These are phyloP conservation scores for Heliconius hermathena DNA, from an alignment of 1,140 invertebrate species.

Conservation along the genomic window DNA sequence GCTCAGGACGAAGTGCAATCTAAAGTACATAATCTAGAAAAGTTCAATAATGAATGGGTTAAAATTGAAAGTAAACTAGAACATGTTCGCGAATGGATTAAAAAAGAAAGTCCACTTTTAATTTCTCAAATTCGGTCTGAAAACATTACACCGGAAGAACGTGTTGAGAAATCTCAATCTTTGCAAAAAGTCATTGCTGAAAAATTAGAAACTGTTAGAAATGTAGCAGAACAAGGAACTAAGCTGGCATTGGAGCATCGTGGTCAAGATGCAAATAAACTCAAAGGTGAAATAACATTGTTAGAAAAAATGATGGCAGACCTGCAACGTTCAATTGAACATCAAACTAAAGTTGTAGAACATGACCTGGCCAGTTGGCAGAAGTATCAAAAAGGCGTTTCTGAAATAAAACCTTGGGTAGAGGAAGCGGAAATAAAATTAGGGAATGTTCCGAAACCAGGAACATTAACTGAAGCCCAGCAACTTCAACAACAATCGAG, in stretches of 20 bases:
- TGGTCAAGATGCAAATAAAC: slow-evolving; percentile 85
- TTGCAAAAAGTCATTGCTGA: slow-evolving; percentile 87
- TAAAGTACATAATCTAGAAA: slow-evolving; percentile 90
- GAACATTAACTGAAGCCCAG: slow-evolving; percentile 89
- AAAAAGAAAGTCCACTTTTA: slow-evolving; percentile 88
- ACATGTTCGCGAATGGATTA: slow-evolving; percentile 87
- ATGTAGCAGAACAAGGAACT: slow-evolving; percentile 89
- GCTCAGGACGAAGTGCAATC: slow-evolving; percentile 90
- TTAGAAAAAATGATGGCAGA: slow-evolving; percentile 86
- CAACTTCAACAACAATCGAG: slow-evolving; percentile 87
- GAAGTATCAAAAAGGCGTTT: slow-evolving; percentile 89
- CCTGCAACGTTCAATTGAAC: slow-evolving; percentile 87
- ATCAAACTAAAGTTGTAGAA: slow-evolving; percentile 87
- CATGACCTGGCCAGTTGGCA: slow-evolving; percentile 92
- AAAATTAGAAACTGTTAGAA: slow-evolving; percentile 87
- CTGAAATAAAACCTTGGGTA: slow-evolving; percentile 93
- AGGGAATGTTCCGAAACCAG: slow-evolving; percentile 87
- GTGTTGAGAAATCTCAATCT: slow-evolving; percentile 86
- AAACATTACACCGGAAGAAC: slow-evolving; percentile 89
- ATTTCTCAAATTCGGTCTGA: slow-evolving; percentile 88
- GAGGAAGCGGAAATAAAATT: slow-evolving; percentile 92
- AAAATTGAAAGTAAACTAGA: slow-evolving; percentile 87
- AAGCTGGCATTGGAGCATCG: slow-evolving; percentile 87
- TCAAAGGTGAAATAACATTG: slow-evolving; percentile 86
- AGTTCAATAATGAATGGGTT: slow-evolving; percentile 91